Percentiles rank a stretch among this genome's conserved stretches.
These are phyloP conservation scores for Microcebus tavaratra DNA, from an alignment of 2,113 vertebrate species.

Conservation along the genomic window DNA sequence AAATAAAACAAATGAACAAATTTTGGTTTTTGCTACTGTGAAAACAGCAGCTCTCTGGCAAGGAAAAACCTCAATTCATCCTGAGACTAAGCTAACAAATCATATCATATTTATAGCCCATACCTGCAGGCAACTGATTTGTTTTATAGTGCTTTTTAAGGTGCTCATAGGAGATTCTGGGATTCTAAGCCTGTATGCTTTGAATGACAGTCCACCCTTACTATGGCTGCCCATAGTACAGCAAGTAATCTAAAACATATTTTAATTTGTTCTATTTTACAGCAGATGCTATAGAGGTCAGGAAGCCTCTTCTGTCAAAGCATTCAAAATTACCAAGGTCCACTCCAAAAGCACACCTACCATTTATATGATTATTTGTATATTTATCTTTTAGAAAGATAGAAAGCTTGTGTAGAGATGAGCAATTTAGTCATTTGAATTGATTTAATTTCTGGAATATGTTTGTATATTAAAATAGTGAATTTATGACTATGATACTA, in stretches of 20 bases:
- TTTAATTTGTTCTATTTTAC: neutral
- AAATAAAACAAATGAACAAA: neutral
- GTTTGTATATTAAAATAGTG: neutral
- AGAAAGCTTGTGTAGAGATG: neutral
- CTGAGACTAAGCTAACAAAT: neutral
- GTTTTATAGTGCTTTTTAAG: neutral
- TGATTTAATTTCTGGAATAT: neutral
- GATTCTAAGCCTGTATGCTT: neutral
- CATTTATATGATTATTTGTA: neutral
- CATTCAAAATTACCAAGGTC: neutral
- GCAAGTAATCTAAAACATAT: neutral
- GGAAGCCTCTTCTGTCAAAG: neutral
- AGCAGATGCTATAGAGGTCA: neutral
- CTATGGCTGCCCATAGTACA: neutral
- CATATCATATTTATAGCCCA: neutral
- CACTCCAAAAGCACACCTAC: neutral
- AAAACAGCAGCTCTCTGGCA: neutral
- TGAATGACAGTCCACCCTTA: neutral
- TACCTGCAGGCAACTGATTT: neutral
- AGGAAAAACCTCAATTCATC: neutral
- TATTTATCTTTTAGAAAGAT: neutral
- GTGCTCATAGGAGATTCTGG: neutral
- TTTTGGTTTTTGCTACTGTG: neutral
- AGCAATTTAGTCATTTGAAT: neutral
- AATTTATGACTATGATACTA: neutral